phyloP scores from a whole-genome alignment of 2,888 invertebrate species.

The Hirtodrosophila alboralis region DNA sequence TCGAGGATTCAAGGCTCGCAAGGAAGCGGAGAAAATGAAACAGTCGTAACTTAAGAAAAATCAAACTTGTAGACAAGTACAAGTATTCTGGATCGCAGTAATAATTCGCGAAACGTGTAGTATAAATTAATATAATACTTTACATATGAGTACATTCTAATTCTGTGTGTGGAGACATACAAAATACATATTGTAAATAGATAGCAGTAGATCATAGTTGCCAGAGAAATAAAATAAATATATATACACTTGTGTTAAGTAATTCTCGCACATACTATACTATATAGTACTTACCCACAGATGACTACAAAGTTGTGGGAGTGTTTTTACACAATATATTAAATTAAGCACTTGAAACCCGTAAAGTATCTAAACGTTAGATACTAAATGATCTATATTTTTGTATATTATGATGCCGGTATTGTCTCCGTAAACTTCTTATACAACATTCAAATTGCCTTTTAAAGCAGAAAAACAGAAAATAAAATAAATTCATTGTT shows the following conservation, averaged over 20 bases:
- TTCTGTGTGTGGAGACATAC: conserved; percentile 24
- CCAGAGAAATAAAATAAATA: conserved; percentile 57
- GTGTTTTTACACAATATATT: background rate
- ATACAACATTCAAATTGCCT: too few species aligned
- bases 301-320: background rate
- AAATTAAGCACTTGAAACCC: too few species aligned
- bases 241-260: conserved; percentile 20
- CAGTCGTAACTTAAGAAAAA: conserved; percentile 60
- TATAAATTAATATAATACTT: conserved; percentile 16
- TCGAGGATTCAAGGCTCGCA: conserved; percentile 84
- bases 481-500: conserved; percentile 6
- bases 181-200: conserved; percentile 60
- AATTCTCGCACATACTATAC: conserved; percentile 10
- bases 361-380: too few species aligned
- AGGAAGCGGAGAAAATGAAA: conserved; percentile 81
- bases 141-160: conserved; percentile 23
- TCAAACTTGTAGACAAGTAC: background rate
- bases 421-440: too few species aligned
- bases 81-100: conserved; percentile 3
- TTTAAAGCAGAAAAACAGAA: background rate
- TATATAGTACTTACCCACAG: background rate
- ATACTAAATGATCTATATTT: too few species aligned
- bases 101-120: conserved; percentile 11
- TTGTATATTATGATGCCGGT: too few species aligned
- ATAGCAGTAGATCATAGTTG: conserved; percentile 51